A percentile compares a stretch with the other conserved stretches of the same genome.
These are phyloP conservation scores for Polydrusus cervinus DNA, from an alignment of 2,888 invertebrate genomes.

Conservation along the genomic window DNA sequence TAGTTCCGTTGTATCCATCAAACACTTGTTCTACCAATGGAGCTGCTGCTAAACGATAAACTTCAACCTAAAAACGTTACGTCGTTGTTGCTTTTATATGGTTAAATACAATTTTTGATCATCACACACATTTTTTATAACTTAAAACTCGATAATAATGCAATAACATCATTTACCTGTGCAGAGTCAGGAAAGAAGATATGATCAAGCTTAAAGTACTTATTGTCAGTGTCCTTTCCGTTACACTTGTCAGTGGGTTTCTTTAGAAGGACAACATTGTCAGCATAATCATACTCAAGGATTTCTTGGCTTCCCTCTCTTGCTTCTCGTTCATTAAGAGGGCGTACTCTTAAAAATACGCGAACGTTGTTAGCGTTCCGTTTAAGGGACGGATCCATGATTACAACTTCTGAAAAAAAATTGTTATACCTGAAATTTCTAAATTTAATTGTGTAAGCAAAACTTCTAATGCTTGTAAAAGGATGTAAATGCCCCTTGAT, in stretches of 20 bases:
- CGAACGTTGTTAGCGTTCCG: slow-evolving; percentile 87
- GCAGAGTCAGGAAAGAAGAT: slow-evolving; percentile 91
- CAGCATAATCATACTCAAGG: slow-evolving; percentile 84
- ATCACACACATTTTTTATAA: no score
- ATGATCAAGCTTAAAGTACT: slow-evolving; percentile 95
- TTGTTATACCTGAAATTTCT: not conserved
- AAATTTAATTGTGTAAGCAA: no score
- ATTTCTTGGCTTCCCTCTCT: slow-evolving; percentile 82
- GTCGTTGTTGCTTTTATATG: no score
- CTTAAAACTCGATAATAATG: no score
- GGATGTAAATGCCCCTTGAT: no score
- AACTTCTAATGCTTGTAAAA: no score
- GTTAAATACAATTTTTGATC: no score
- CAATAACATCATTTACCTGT: slow-evolving; percentile 77
- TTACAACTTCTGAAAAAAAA: not conserved
- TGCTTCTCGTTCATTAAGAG: slow-evolving; percentile 90
- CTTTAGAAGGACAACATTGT: slow-evolving; percentile 85
- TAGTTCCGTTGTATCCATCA: slow-evolving; percentile 96
- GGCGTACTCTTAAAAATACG: slow-evolving; percentile 95
- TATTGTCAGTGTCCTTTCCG: slow-evolving; percentile 64
- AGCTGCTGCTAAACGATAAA: slow-evolving; percentile 96
- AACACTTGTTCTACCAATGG: slow-evolving; percentile 98
- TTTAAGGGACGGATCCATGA: slow-evolving; percentile 9
- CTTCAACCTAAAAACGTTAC: slow-evolving; percentile 80
- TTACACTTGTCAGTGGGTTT: slow-evolving; percentile 80